Evolutionary conservation across 2,888 invertebrate genomes (phyloP).

Genomic region (Lapara coniferarum): DNA sequence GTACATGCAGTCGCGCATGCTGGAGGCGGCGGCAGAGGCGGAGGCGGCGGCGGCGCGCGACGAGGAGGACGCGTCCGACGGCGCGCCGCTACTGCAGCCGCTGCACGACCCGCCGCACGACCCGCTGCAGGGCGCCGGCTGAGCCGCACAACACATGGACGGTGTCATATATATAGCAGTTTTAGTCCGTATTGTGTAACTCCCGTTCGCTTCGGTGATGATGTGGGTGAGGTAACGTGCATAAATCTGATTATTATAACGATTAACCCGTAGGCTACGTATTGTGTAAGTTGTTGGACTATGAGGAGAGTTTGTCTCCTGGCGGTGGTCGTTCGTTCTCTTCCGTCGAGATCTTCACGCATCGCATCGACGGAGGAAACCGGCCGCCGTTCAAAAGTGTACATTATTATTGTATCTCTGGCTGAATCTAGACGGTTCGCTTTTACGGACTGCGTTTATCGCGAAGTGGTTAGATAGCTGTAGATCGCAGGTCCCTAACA

Average conservation of each 20-base stretch:
- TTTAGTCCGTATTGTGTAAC: conserved; percentile 61
- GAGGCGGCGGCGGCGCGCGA: conserved; percentile 36
- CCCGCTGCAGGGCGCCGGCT: conserved; percentile 34
- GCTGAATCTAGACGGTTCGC: conserved; percentile 41
- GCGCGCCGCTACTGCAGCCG: conserved; percentile 23
- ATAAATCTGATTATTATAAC: conserved; percentile 80
- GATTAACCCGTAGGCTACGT: conserved; percentile 69
- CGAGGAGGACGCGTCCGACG: conserved; percentile 30
- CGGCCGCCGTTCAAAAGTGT: conserved; percentile 17
- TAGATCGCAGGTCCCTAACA: conserved; percentile 71
- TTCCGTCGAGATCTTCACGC: conserved; percentile 3
- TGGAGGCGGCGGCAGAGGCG: conserved; percentile 36
- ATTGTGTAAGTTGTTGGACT: conserved; percentile 67
- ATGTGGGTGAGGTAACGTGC: conserved; percentile 76
- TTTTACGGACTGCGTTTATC: conserved; percentile 51
- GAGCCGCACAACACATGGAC: conserved; percentile 30
- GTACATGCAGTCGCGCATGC: conserved; percentile 65
- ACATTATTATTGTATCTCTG: conserved; percentile 34
- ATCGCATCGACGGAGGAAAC: neutral
- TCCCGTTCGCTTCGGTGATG: conserved; percentile 75
- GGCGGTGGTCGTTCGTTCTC: conserved; percentile 29
- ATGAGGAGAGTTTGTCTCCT: conserved; percentile 52
- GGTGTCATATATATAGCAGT: conserved; percentile 38
- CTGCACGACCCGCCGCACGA: conserved; percentile 28
- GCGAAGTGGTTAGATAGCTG: conserved; percentile 66